Percentiles rank a stretch among this genome's conserved stretches.
Evolutionary conservation across 92 coral and sea anemone species (phyloP).

Genomic region (Montipora capitata): DNA sequence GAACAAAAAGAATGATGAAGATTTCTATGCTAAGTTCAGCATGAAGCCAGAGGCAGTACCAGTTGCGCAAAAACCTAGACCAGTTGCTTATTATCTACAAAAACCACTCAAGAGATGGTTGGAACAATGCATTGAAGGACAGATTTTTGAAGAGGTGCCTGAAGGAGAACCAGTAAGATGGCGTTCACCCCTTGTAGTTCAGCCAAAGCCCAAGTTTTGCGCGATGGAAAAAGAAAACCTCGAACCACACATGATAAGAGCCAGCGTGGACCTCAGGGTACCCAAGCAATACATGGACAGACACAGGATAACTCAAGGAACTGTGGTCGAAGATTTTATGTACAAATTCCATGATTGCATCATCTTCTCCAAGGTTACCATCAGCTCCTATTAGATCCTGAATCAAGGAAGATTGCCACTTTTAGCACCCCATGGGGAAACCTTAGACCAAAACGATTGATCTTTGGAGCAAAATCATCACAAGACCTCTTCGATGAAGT

Average conservation of each 20-base stretch:
- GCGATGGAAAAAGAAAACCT: conserved; percentile 22
- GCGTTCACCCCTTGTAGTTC: conserved; percentile 73
- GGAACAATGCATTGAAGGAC: background rate
- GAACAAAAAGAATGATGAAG: too few relatives aligned
- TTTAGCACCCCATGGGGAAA: conserved; percentile 83
- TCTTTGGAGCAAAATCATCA: conserved; percentile 79
- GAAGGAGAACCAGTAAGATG: conserved; percentile 40
- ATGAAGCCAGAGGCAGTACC: too few relatives aligned
- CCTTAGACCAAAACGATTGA: conserved; percentile 73
- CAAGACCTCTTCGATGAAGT: conserved; percentile 85
- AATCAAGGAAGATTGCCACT: conserved; percentile 68
- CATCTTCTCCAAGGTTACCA: conserved; percentile 82
- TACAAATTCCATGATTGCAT: conserved; percentile 74
- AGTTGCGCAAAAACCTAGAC: too few relatives aligned
- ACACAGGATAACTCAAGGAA: conserved; percentile 75
- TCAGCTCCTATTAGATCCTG: conserved; percentile 77
- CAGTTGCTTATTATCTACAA: too few relatives aligned
- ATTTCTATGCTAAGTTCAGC: too few relatives aligned
- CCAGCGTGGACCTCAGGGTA: conserved; percentile 78
- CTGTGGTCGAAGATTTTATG: conserved; percentile 81
- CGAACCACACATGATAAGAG: conserved; percentile 64
- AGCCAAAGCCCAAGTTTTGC: conserved; percentile 77
- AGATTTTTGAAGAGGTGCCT: conserved; percentile 80
- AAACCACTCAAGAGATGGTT: too few relatives aligned
- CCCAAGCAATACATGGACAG: conserved; percentile 78